These are phyloP conservation scores for Ophthalmotilapia sp. DNA, from an alignment of 2,113 vertebrate genomes.

Conservation along the genomic window DNA sequence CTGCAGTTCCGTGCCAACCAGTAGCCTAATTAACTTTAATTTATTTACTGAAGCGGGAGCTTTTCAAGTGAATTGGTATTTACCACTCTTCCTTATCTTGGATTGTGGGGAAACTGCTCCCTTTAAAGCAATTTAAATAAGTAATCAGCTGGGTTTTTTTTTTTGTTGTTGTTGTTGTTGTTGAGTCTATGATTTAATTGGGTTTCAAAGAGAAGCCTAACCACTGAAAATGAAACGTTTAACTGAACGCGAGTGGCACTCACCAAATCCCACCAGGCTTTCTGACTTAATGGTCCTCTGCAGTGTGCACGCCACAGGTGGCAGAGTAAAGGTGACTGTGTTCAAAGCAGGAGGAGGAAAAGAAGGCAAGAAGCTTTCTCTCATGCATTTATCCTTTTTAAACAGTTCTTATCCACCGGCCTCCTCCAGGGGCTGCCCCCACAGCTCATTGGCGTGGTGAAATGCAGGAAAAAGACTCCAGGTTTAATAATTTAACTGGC, in stretches of 20 bases:
- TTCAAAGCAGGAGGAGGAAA: neutral
- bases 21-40: neutral
- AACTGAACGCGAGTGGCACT: neutral
- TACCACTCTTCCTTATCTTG: neutral
- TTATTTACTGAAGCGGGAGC: neutral
- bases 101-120: neutral
- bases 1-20: neutral
- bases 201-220: neutral
- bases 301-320: neutral
- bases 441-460: slow-evolving; percentile 45
- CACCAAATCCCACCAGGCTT: neutral
- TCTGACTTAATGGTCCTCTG: neutral
- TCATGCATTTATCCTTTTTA: neutral
- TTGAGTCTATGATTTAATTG: neutral
- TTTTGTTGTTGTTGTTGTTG: neutral
- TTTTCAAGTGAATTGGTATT: neutral
- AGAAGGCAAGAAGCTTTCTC: neutral
- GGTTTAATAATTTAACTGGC: slow-evolving; percentile 63
- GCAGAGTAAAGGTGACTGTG: neutral
- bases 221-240: neutral
- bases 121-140: neutral
- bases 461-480: slow-evolving; percentile 46
- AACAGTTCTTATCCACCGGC: neutral
- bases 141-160: neutral
- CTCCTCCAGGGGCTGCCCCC: neutral